Evolutionary conservation across 2,797 vertebrate species (phyloP), one percentile per base, ranked within the genome.

Genomic region (Pagetopsis macropterus): DNA sequence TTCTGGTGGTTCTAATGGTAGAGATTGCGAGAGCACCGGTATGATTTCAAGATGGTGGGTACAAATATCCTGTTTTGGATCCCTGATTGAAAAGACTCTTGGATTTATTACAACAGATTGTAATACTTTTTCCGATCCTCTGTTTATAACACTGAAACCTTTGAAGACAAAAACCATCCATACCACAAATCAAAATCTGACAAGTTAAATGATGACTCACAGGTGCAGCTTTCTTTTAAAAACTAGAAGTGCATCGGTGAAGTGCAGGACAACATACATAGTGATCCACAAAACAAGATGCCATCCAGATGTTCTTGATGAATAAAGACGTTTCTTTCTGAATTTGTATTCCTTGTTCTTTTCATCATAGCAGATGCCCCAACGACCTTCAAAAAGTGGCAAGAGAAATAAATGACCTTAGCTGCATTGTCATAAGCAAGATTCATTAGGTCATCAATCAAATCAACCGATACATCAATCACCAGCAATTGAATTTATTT

Each of bases 191-290:
- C 66, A 64, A 63, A 84, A 75, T 84, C 71, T 84, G 82, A 82
- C 75, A 87, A 62, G 63, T 81, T 77, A 59, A 79, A 75, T 40
- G 2, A 60, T 74, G 65, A 81, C 55, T 52, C 52, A 37, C 60
- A 71, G 68, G 70, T 86, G 78, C 57, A 61, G 57, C 54, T 79
- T 82, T 78, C 65, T 76, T 78, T 45, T 65, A 66, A 60, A 76
- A 71, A 79, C 65, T 64, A 75, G 40, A 63, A 77, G 83, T 87
- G 84, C 75, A 70, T 81, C 49, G 5, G 70, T 89, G 76, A 83
- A 83, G 78, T 86, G 78, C 75, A 79, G 87, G 70, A 85, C 73
- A 77, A 72, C 51, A 71, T 81, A 76, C 63, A 85, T 69, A 84
- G 72, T 82, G 82, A 82, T 62, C 75, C 66, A 68, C 76, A 77